Evolutionary conservation across 2,888 invertebrate species (phyloP), one percentile per base, ranked within the genome.

Genomic region (Orchesellides sinensis): DNA sequence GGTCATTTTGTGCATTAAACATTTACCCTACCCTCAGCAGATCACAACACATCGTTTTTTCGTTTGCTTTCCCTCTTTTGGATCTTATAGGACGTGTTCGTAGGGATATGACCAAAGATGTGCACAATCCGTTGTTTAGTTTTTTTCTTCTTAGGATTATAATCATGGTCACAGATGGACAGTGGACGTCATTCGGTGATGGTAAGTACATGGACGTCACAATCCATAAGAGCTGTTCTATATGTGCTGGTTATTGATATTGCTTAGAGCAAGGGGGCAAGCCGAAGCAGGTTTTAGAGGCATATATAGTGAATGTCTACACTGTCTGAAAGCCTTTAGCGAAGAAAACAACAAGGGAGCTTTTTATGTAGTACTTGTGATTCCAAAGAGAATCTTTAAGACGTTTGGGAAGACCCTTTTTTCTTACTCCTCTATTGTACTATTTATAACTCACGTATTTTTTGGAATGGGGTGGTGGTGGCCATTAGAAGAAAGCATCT

Each of bases 81-180:
- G 19, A 49, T 6, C 19, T 17, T n/a, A 49, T 6, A 8, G 17
- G 8, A 54, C 61, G 17, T 61, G 61, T n/a, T n/a, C n/a, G n/a
- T n/a, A 61, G 35, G 29, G 32, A 27, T 56, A 56, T 56, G 10
- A 25, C 23, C 66, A 47, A 14, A 23, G 0, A 2, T n/a, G n/a
- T n/a, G n/a, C 35, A 63, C 0, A 6, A 49, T 25, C 25, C 66
- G 17, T 65, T 40, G 2, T 6, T 23, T 40, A 49, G 32, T 23
- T 21, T 35, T 47, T 29, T 35, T 56, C 40, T 56, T 52, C 32
- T 14, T 29, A 72, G 79, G 79, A 79, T 79, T 79, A 79, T 79
- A 79, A 79, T 79, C 70, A 79, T 79, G 79, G 79, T 79, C 72
- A 65, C 79, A 79, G 79, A 79, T 79, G 79, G 79, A 72, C 79